A percentile compares a stretch with the other conserved stretches of the same genome.
Evolutionary conservation across 2,113 vertebrate species (phyloP).

Genomic region (Perognathus longimembris): DNA sequence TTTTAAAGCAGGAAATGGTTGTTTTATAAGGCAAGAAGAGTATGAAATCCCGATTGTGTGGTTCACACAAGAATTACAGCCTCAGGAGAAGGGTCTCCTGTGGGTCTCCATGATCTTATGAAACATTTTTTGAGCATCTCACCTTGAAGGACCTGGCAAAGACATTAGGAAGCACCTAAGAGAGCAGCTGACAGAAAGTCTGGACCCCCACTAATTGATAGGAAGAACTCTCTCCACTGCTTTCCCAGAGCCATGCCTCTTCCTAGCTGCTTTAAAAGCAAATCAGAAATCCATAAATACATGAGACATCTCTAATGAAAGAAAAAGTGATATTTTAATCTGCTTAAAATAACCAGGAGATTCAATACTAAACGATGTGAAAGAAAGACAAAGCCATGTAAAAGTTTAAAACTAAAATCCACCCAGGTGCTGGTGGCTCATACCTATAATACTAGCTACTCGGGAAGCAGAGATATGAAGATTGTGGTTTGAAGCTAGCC

Average conservation of each 20-base stretch:
- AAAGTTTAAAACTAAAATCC: no score
- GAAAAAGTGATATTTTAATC: not conserved
- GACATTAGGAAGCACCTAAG: not conserved
- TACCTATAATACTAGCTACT: no score
- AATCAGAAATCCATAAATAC: constrained; percentile 5
- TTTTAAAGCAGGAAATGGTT: not conserved
- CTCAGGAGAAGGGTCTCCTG: not conserved
- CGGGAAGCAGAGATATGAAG: no score
- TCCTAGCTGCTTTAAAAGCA: constrained; percentile 18
- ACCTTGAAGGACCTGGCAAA: not conserved
- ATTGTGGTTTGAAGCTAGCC: no score
- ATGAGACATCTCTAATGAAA: not conserved
- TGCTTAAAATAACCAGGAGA: constrained; percentile 10
- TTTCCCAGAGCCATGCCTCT: not conserved
- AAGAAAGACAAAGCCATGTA: not conserved
- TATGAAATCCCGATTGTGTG: not conserved
- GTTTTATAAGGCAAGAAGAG: not conserved
- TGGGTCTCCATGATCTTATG: not conserved
- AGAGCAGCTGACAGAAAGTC: not conserved
- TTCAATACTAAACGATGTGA: constrained; percentile 17
- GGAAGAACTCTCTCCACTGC: not conserved
- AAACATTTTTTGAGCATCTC: not conserved
- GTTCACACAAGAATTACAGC: not conserved
- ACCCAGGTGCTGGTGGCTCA: no score
- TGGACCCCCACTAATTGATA: not conserved